A percentile compares a stretch with the other conserved stretches of the same genome.
phyloP scores from a whole-genome alignment of 2,113 vertebrate genomes.

The Lepus timidus region DNA sequence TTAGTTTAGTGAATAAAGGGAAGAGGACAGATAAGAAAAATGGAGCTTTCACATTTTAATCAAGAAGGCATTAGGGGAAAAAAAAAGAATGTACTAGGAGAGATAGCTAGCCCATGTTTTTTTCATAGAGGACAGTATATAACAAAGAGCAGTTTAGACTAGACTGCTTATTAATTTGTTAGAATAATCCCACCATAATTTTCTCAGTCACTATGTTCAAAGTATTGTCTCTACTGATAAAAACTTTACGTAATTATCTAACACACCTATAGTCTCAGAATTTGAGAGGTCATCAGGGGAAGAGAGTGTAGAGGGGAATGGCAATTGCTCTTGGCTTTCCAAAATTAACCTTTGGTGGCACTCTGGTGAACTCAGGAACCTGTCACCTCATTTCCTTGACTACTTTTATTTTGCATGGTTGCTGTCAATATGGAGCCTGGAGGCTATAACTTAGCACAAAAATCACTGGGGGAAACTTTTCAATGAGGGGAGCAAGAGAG shows the following conservation, averaged over 20 bases:
- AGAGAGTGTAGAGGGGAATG: constrained; percentile 29
- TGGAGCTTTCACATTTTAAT: neutral
- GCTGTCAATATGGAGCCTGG: neutral
- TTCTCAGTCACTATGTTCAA: neutral
- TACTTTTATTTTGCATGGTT: neutral
- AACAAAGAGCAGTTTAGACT: neutral
- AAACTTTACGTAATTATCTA: neutral
- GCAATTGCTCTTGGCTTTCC: neutral
- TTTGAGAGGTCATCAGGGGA: neutral
- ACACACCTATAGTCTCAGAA: constrained; percentile 18
- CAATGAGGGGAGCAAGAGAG: neutral
- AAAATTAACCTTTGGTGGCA: neutral
- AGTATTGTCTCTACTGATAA: neutral
- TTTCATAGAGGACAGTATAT: neutral
- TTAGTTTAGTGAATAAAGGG: constrained; percentile 66
- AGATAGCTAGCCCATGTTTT: neutral
- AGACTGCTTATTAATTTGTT: neutral
- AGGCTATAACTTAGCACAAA: constrained; percentile 18
- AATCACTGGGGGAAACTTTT: constrained; percentile 74
- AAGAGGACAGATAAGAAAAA: constrained; percentile 11
- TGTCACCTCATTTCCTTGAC: constrained; percentile 33
- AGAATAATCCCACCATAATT: neutral
- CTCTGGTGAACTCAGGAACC: constrained; percentile 26
- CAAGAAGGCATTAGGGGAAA: neutral
- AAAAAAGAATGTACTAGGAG: neutral